Conservation (phyloP, 2,113 vertebrate species). For the Abramis brama region DNA sequence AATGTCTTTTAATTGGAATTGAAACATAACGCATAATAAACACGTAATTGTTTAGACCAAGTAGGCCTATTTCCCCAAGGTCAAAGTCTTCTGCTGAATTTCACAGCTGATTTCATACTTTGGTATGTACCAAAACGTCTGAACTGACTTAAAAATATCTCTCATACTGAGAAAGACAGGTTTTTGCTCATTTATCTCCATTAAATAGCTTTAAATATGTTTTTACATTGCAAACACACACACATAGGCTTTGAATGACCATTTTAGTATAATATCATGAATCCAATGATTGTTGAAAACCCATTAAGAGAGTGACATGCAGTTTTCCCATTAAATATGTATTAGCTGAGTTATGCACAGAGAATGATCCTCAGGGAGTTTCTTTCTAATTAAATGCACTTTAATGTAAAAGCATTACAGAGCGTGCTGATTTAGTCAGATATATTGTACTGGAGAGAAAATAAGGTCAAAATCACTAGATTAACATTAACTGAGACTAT, state of each 20-base stretch:
- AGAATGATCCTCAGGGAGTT: conserved; percentile 15
- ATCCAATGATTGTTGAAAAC: conserved; percentile 23
- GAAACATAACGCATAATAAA: background rate
- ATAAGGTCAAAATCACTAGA: conserved; percentile 32
- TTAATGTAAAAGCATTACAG: conserved; percentile 25
- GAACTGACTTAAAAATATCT: background rate
- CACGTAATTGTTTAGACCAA: background rate
- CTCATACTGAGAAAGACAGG: background rate
- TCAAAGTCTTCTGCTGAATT: background rate
- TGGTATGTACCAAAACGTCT: background rate
- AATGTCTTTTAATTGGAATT: conserved; percentile 5
- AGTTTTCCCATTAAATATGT: conserved; percentile 25
- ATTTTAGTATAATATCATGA: conserved; percentile 4
- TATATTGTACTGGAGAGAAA: conserved; percentile 16
- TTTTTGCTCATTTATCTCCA: background rate
- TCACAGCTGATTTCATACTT: background rate
- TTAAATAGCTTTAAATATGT: background rate
- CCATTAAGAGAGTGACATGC: background rate
- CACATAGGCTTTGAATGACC: background rate
- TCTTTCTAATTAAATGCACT: conserved; percentile 31
- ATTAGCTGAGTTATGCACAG: conserved; percentile 29
- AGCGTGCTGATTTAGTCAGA: conserved; percentile 7
- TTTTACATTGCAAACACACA: background rate
- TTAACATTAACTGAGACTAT: conserved; percentile 8
- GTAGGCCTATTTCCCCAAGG: background rate